Evolutionary conservation across 2,113 vertebrate species (phyloP).

Genomic region (Tiliqua scincoides): DNA sequence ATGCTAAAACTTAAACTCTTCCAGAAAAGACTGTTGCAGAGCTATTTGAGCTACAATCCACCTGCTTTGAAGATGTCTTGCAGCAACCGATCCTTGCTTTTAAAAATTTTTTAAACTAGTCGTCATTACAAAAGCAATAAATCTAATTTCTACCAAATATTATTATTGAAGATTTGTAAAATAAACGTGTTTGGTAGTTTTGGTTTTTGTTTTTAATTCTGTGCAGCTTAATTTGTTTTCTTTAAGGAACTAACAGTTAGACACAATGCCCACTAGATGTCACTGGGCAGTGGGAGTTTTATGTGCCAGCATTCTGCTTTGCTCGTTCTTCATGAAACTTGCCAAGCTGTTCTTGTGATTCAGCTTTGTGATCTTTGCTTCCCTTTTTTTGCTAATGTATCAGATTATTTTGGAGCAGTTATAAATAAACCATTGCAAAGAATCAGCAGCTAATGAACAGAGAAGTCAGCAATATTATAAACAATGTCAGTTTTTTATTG

Average conservation of each 20-base stretch:
- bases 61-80: slow-evolving; percentile 52
- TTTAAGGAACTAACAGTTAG: slow-evolving; percentile 30
- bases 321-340: background rate
- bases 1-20: slow-evolving; percentile 48
- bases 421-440: background rate
- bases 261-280: slow-evolving; percentile 66
- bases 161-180: slow-evolving; percentile 52
- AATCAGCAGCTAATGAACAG: background rate
- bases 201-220: slow-evolving; percentile 17
- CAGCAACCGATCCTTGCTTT: slow-evolving; percentile 43
- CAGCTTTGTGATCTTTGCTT: slow-evolving; percentile 32
- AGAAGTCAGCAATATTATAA: background rate
- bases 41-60: slow-evolving; percentile 37
- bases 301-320: background rate
- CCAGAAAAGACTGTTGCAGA: slow-evolving; percentile 57
- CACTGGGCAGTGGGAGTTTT: slow-evolving; percentile 26
- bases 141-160: slow-evolving; percentile 71
- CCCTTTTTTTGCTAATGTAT: background rate
- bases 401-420: background rate
- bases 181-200: slow-evolving; percentile 42
- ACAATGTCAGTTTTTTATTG: background rate
- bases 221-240: background rate
- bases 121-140: slow-evolving; percentile 77
- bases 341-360: background rate
- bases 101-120: slow-evolving; percentile 46